These are phyloP conservation scores for Anoplopoma fimbria DNA, from an alignment of 2,113 vertebrate species.

Conservation along the genomic window DNA sequence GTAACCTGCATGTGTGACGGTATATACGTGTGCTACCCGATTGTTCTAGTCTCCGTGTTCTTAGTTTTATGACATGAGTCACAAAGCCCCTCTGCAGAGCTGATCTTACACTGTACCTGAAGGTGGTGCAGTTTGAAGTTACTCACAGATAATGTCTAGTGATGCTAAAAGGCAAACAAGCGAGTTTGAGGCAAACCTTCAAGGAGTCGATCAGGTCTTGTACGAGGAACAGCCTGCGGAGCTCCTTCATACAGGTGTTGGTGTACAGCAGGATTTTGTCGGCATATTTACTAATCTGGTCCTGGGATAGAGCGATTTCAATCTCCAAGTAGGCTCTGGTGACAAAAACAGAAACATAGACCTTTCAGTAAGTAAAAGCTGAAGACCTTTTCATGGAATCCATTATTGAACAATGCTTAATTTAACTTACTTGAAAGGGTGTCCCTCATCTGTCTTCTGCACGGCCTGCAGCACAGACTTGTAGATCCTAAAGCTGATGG, in stretches of 20 bases:
- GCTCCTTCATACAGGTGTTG: conserved; percentile 95
- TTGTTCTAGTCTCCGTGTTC: neutral
- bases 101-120: neutral
- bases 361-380: neutral
- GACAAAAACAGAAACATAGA: neutral
- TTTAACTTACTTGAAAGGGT: conserved; percentile 94
- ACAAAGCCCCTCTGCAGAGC: neutral
- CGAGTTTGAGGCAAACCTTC: conserved; percentile 86
- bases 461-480: conserved; percentile 98
- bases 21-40: neutral
- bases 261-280: conserved; percentile 94
- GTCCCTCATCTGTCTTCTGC: conserved; percentile 98
- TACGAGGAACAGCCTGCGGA: conserved; percentile 96
- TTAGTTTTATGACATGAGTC: neutral
- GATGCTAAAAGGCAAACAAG: conserved; percentile 10
- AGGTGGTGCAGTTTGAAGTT: neutral
- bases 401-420: neutral
- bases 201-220: conserved; percentile 98
- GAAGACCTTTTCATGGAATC: neutral
- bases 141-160: neutral
- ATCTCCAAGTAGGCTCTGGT: conserved; percentile 94
- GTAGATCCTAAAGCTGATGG: conserved; percentile 99
- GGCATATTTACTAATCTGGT: conserved; percentile 98
- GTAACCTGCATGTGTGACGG: neutral
- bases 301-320: conserved; percentile 95